Evolutionary conservation across 2,113 vertebrate genomes (phyloP), one percentile per base, ranked within the genome.

Genomic region (Baryphthengus martii): DNA sequence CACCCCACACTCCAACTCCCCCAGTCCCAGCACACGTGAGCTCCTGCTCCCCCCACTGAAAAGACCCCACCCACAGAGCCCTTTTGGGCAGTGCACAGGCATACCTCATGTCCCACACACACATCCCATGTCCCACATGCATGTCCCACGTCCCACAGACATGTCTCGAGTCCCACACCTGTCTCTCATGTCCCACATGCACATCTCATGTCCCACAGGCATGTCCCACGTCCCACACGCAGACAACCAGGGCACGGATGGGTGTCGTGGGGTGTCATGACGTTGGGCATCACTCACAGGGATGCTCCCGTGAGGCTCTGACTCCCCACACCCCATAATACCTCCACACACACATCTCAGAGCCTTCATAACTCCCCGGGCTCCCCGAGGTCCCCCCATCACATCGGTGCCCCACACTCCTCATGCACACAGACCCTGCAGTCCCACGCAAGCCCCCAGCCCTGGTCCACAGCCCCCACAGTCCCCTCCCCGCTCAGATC

Each of bases 231-330:
- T 31, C 70, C 39, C 62, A 17, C 68, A 42, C 9, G 21, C 53
- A 20, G 7, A 52, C 63, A 33, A 40, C 17, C 15, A 2, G 10
- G 2, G 39, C 53, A 39, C 31, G 11, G 28, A 31, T 1, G 35
- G 59, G 35, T 16, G 15, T 17, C 37, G 17, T 25, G 16, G 35
- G 23, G 24, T 39, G 59, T 35, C 59, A 26, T 26, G 35, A 39
- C 24, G 3, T 4, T 6, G 33, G 56, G n/a, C 1, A 2, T 53
- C 62, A 55, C 33, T 23, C 37, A 16, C 3, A 0, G 3, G 14
- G 62, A 19, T 24, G n/a, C 15, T 68, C 24, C 55, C 50, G 3
- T 4, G 37, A 25, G 45, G 67, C 33, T 61, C 49, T 31, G 52
- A 52, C 52, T 55, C 50, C 42, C 4, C 37, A 8, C 10, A 1